Evolutionary conservation across 2,113 vertebrate species (phyloP).

Genomic region (Amphiprion ocellaris): DNA sequence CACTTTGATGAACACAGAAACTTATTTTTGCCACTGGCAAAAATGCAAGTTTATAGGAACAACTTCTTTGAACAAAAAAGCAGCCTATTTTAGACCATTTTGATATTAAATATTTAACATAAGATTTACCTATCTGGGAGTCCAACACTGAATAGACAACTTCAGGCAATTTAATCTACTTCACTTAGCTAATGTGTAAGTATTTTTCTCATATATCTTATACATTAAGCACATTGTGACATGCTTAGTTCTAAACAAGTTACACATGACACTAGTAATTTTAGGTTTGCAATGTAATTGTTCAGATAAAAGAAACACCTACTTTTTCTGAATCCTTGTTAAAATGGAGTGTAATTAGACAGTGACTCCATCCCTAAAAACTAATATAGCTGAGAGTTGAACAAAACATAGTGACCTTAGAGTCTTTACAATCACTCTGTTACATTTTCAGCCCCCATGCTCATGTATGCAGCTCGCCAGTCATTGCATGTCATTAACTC

Average conservation of each 20-base stretch:
- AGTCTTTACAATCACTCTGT: slow-evolving; percentile 54
- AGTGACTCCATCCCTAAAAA: no score
- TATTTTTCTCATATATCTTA: no score
- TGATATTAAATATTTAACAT: no score
- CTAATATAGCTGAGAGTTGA: neutral
- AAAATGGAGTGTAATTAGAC: neutral
- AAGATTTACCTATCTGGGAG: no score
- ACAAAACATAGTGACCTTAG: neutral
- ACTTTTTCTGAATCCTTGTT: no score
- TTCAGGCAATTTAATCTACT: no score
- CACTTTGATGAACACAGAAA: neutral
- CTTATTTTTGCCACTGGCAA: neutral
- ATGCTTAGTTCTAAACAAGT: no score
- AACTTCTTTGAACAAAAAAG: no score
- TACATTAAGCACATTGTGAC: no score
- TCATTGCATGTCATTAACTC: slow-evolving; percentile 68
- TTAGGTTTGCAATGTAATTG: slow-evolving; percentile 2
- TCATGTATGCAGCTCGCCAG: slow-evolving; percentile 67
- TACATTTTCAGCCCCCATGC: slow-evolving; percentile 77
- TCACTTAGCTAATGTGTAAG: no score
- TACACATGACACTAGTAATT: neutral
- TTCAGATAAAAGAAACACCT: neutral
- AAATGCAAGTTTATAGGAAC: neutral
- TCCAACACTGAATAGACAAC: no score
- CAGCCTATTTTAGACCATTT: no score